Base-by-base conservation (phyloP, 2,113 vertebrate species). In the Mirounga angustirostris region DNA sequence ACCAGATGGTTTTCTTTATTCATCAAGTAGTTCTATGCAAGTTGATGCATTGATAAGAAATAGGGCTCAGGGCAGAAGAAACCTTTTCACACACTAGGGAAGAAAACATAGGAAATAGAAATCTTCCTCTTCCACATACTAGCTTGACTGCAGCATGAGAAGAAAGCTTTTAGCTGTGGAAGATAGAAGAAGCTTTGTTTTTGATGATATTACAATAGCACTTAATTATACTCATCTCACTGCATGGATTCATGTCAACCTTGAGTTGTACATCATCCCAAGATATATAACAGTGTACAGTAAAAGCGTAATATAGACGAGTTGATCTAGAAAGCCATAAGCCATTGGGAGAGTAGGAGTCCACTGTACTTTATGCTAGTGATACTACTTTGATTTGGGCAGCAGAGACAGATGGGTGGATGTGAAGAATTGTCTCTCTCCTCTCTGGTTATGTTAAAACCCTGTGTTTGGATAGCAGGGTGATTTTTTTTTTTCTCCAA, bases 1-100 rank as follows among this genome's bases (percentile, higher is more conserved):
- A 97, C 50, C 96, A 96, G 96, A 91, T 98, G 88, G 96, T 98
- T 98, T 98, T 97, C 83, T 98, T 97, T 97, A 90, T 95, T 95
- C 76, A 63, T 97, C 94, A 95, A 10, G 65, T 69, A 97, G 92
- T 96, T 97, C 50, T 90, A n/a, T 65, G 90, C 96, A 96, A 97
- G 98, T 98, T 98, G 86, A 95, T 33, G 40, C 92, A 98, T 93
- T 90, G 82, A 94, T 50, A 86, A 1, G 1, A 84, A 85, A 94
- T 84, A 96, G 65, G n/a, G 92, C 65, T 73, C 19, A 83, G 59
- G 2, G 50, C 59, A 96, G 52, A 74, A 80, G 80, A 82, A 98
- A 46, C 2, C 28, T 80, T 97, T 96, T 83, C 59, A 94, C 21
- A 85, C 22, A 73, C 13, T 71, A 33, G n/a, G 82, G 63, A 63